Evolutionary conservation across 2,888 invertebrate genomes (phyloP).

Genomic region (Sminthurinus aureus): DNA sequence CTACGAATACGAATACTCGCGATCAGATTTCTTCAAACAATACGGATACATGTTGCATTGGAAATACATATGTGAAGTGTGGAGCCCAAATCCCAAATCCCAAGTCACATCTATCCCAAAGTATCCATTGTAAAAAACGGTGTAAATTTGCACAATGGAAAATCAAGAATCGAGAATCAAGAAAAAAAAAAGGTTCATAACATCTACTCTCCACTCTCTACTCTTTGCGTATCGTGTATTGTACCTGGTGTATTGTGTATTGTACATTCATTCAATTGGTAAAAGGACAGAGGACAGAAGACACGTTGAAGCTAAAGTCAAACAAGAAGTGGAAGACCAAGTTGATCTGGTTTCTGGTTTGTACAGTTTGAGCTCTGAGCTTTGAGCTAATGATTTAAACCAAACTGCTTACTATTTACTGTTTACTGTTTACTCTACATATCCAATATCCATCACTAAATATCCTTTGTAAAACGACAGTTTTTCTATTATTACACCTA

Average conservation of each 20-base stretch:
- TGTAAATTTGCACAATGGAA: constrained; percentile 26
- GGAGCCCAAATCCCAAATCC: too few species aligned
- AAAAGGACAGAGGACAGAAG: not conserved
- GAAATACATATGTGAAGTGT: too few species aligned
- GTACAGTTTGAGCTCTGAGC: not conserved
- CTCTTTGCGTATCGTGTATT: too few species aligned
- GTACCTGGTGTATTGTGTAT: not conserved
- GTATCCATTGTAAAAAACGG: not conserved
- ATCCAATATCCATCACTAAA: not conserved
- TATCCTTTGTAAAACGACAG: not conserved
- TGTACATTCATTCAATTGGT: not conserved
- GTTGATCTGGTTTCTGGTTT: not conserved
- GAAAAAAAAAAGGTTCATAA: constrained; percentile 6
- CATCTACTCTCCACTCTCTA: too few species aligned
- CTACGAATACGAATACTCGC: not conserved
- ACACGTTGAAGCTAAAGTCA: not conserved
- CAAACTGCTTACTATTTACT: not conserved
- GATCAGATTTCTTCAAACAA: not conserved
- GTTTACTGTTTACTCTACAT: not conserved
- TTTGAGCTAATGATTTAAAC: not conserved
- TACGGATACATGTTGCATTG: too few species aligned
- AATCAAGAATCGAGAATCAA: not conserved
- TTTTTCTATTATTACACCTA: not conserved
- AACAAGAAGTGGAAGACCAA: not conserved
- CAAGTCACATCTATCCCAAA: not conserved